Conservation (phyloP, 2,113 vertebrate species). For the Solenodon paradoxus region DNA sequence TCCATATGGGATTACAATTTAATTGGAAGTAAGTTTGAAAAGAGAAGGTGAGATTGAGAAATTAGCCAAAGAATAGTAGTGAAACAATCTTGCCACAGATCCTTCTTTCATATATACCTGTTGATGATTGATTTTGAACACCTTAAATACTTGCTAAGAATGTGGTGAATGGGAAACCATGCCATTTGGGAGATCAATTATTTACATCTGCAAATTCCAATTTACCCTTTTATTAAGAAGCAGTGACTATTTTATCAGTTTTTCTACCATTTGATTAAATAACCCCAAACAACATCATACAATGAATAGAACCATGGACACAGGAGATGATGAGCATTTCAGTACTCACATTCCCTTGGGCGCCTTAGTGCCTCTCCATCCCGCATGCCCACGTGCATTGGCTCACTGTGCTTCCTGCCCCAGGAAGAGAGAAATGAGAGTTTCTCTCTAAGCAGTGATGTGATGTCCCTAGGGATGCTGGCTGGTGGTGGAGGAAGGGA, state of each 20-base stretch:
- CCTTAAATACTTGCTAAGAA: not conserved
- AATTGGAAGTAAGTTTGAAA: not conserved
- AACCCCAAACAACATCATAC: not conserved
- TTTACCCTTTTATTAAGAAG: not conserved
- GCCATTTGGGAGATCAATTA: not conserved
- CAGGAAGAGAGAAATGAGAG: not conserved
- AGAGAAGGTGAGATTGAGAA: not conserved
- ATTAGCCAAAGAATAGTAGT: not conserved
- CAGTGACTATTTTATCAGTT: not conserved
- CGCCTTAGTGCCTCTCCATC: not conserved
- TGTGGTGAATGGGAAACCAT: not conserved
- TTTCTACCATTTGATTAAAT: not conserved
- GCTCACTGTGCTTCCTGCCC: not conserved
- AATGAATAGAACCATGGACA: not conserved
- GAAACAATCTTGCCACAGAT: not conserved
- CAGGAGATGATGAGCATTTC: not conserved
- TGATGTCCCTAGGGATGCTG: not conserved
- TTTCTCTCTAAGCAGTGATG: not conserved
- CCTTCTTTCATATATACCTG: not conserved
- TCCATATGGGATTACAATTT: conserved; percentile 69
- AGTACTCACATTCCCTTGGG: not conserved
- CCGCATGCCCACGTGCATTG: not conserved
- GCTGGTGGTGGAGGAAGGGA: not conserved
- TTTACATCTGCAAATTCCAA: not conserved
- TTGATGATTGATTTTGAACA: not conserved